Conservation (phyloP, 2,888 invertebrate species). For the Hypercompe scribonia region DNA sequence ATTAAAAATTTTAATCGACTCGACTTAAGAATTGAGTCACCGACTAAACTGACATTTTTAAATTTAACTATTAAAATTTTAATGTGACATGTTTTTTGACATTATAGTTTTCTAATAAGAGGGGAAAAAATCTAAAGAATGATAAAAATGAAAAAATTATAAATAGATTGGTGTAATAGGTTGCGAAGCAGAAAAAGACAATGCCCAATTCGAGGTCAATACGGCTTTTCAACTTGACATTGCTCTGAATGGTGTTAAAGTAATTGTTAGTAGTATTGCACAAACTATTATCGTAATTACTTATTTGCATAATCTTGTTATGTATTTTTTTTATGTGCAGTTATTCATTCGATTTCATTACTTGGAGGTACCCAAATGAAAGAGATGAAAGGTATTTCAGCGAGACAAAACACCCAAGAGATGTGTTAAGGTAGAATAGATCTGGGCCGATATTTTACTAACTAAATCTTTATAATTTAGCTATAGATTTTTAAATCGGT, state of each 20-base stretch:
- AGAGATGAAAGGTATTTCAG: too few relatives aligned
- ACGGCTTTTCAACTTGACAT: constrained; percentile 64
- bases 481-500: too few relatives aligned
- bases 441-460: too few relatives aligned
- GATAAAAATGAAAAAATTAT: constrained; percentile 29
- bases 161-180: constrained; percentile 37
- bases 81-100: neutral
- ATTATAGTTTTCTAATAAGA: neutral
- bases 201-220: constrained; percentile 57
- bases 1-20: neutral
- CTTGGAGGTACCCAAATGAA: too few relatives aligned
- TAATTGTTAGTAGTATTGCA: constrained; percentile 26
- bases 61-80: neutral
- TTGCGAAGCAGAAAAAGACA: constrained; percentile 60
- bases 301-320: neutral
- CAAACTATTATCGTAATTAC: constrained; percentile 13
- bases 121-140: constrained; percentile 9
- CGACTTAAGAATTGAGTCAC: neutral
- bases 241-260: constrained; percentile 51
- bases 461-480: too few relatives aligned
- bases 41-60: neutral
- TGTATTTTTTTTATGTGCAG: neutral
- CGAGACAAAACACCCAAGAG: too few relatives aligned
- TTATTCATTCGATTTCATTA: neutral
- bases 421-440: too few relatives aligned